A percentile compares a stretch with the other conserved stretches of the same genome.
phyloP scores from a whole-genome alignment of 2,888 invertebrate species.

The Rotaria magnacalcarata region DNA sequence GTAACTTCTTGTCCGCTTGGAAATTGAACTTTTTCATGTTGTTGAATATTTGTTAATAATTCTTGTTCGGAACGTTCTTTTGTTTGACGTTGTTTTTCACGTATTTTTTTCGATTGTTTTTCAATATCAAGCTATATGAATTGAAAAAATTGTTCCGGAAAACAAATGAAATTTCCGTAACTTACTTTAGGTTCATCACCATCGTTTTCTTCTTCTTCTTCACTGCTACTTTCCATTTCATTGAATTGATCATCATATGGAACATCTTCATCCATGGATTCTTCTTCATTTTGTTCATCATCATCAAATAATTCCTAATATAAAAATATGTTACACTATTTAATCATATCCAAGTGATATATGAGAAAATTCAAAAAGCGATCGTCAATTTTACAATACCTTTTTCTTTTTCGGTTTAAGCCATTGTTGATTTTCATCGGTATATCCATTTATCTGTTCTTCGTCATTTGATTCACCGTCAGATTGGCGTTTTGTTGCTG shows the following conservation, averaged over 20 bases:
- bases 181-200: conserved; percentile 10
- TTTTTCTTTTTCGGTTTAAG: conserved; percentile 62
- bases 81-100: conserved; percentile 11
- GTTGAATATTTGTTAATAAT: conserved; percentile 28
- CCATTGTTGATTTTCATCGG: conserved; percentile 72
- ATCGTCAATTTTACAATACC: neutral
- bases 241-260: conserved; percentile 61
- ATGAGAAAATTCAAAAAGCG: no score
- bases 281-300: conserved; percentile 47
- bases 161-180: neutral
- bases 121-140: conserved; percentile 28
- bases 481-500: conserved; percentile 46
- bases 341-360: no score
- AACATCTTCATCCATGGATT: conserved; percentile 40
- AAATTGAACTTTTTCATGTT: conserved; percentile 33
- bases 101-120: conserved; percentile 29
- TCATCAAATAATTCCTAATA: conserved; percentile 58
- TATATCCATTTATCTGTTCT: conserved; percentile 62
- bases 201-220: conserved; percentile 38
- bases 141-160: neutral
- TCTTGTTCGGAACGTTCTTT: conserved; percentile 25
- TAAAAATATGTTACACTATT: no score
- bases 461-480: conserved; percentile 47
- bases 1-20: conserved; percentile 23
- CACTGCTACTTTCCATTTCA: neutral